phyloP scores from a whole-genome alignment of 2,113 vertebrate genomes.

The Brachyhypopomus occidentalis region DNA sequence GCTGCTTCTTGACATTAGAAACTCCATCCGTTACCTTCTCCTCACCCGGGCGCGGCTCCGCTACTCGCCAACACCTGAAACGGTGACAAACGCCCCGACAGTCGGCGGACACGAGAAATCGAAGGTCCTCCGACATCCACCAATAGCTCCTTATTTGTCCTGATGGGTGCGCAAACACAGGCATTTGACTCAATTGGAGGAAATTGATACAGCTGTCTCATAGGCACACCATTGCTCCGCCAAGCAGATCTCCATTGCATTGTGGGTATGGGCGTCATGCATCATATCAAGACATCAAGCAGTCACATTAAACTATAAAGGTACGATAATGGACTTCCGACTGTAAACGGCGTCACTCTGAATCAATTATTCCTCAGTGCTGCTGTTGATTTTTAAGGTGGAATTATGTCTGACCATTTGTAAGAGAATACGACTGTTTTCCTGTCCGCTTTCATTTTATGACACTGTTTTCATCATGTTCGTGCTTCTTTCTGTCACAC shows the following conservation, averaged over 20 bases:
- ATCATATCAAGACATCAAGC: conserved; percentile 42
- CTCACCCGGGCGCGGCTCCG: conserved; percentile 32
- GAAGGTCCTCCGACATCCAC: conserved; percentile 37
- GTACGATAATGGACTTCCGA: conserved; percentile 38
- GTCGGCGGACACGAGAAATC: conserved; percentile 37
- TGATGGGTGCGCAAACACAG: conserved; percentile 45
- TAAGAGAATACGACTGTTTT: conserved; percentile 3
- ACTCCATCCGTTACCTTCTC: conserved; percentile 54
- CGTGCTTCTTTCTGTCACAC: conserved; percentile 21
- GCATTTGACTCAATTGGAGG: conserved; percentile 49
- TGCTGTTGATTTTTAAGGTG: conserved; percentile 19
- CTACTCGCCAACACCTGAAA: conserved; percentile 25
- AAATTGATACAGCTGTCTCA: conserved; percentile 47
- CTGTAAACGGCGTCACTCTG: conserved; percentile 6
- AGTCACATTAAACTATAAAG: conserved; percentile 45
- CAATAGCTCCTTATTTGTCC: conserved; percentile 51
- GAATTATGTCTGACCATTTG: conserved; percentile 18
- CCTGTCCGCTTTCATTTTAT: conserved; percentile 24
- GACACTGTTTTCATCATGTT: conserved; percentile 39
- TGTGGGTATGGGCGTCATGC: conserved; percentile 43
- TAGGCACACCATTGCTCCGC: conserved; percentile 27
- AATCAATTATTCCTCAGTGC: conserved; percentile 46
- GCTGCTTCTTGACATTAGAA: conserved; percentile 52
- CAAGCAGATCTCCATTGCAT: conserved; percentile 34
- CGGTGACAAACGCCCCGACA: conserved; percentile 36